Base-by-base conservation (phyloP, 2,888 invertebrate genomes). In the Lepetodrilus schrolli region DNA sequence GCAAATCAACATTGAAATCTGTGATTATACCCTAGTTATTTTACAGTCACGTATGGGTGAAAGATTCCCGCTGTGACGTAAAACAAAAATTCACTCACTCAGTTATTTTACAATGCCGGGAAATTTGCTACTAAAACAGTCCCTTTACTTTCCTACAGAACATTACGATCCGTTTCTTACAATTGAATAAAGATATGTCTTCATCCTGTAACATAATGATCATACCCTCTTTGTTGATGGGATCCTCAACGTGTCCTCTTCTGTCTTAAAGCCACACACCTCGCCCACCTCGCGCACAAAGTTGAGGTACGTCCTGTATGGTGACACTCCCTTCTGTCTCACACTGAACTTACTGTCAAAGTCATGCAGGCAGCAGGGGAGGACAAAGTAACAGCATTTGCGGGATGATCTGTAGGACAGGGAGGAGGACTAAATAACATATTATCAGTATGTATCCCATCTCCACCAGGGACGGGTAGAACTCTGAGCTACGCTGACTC, bases 281-380 rank as follows among this genome's bases (percentile, higher is more conserved):
- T 95, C 94, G 2, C 91, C 90, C 13, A 93, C 85, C 47, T 87
- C 82, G 47, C 84, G 79, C 20, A 93, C 86, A 81, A 90, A 92
- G 58, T 90, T 87, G 23, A 92, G 83, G 83, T 93, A 93, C 20
- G 90, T 88, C 5, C 89, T 92, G 87, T 98, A 98, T 79, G 94
- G 94, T 86, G 96, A 96, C 78, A 74, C 71, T 1, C 86, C 85
- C 34, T 82, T 75, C 21, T 75, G 74, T 69, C 79, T 92, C 91
- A 49, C 95, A 92, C 87, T 94, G 94, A 91, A 98, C 91, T 96
- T 97, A 0, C 96, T 95, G 90, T 95, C 94, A 88, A 99, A 96
- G 88, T 98, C 96, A 90, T 93, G 96, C 0, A 96, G 94, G 91
- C 99, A 99, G 89, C 99, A 99, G 0, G 99, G 99, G 13, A 99